These are phyloP conservation scores for Rutpela maculata DNA, from an alignment of 2,888 invertebrate species.

Conservation along the genomic window DNA sequence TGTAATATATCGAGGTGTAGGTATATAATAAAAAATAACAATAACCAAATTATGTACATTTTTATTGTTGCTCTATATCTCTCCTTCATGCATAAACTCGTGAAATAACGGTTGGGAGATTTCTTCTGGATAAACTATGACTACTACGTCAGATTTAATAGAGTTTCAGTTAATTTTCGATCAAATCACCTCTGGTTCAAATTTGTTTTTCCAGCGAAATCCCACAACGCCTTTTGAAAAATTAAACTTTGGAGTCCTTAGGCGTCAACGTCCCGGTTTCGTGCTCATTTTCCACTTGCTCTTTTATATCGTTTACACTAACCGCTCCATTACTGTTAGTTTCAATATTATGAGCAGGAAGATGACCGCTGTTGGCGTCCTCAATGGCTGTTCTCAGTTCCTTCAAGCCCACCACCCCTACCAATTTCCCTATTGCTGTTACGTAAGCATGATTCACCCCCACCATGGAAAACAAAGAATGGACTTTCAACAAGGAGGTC, in stretches of 20 bases:
- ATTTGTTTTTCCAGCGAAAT: not conserved
- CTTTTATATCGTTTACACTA: slow-evolving; percentile 53
- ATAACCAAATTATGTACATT: too few relatives aligned
- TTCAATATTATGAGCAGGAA: slow-evolving; percentile 69
- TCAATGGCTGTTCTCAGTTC: slow-evolving; percentile 94
- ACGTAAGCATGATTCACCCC: slow-evolving; percentile 99
- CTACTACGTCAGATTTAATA: too few relatives aligned
- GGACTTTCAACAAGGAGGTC: slow-evolving; percentile 93
- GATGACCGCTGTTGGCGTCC: slow-evolving; percentile 88
- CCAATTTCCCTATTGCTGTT: slow-evolving; percentile 92
- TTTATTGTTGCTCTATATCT: too few relatives aligned
- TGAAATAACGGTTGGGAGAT: too few relatives aligned
- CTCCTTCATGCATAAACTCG: too few relatives aligned
- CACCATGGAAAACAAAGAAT: slow-evolving; percentile 98
- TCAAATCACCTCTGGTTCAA: not conserved
- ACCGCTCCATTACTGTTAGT: slow-evolving; percentile 47
- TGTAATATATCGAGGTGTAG: too few relatives aligned
- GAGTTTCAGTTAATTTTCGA: too few relatives aligned
- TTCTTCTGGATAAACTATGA: too few relatives aligned
- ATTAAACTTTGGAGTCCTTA: slow-evolving; percentile 25
- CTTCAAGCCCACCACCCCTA: slow-evolving; percentile 96
- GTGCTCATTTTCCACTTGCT: slow-evolving; percentile 48
- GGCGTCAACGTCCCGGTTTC: slow-evolving; percentile 43
- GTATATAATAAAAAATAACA: too few relatives aligned
- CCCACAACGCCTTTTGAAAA: not conserved